phyloP scores from a whole-genome alignment of 2,797 vertebrate genomes.

The Tinamus major region DNA sequence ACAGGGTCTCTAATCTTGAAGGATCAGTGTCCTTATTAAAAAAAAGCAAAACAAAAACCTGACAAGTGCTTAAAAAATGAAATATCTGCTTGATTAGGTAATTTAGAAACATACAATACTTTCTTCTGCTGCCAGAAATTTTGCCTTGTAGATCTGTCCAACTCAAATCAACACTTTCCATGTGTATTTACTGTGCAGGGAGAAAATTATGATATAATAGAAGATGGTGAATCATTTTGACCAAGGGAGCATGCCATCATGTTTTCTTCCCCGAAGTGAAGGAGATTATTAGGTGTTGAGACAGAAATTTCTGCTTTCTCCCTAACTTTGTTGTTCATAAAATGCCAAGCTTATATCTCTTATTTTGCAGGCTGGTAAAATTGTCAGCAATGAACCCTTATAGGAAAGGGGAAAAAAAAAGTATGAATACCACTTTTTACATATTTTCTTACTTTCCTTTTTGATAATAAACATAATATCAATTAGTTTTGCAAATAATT shows the following conservation, averaged over 20 bases:
- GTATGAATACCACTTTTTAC: not conserved
- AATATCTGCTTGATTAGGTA: slow-evolving; percentile 76
- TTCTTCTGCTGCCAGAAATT: slow-evolving; percentile 72
- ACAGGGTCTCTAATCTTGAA: slow-evolving; percentile 59
- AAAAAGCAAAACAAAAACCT: slow-evolving; percentile 66
- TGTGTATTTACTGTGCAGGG: slow-evolving; percentile 65
- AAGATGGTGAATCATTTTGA: slow-evolving; percentile 71
- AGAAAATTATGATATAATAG: slow-evolving; percentile 66
- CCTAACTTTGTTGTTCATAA: slow-evolving; percentile 40
- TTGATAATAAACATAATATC: not conserved
- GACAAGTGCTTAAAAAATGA: slow-evolving; percentile 68
- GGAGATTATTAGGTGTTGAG: slow-evolving; percentile 59
- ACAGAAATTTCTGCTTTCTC: slow-evolving; percentile 57
- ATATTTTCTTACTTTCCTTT: slow-evolving; percentile 22
- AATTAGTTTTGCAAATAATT: not conserved
- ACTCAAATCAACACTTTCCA: slow-evolving; percentile 73
- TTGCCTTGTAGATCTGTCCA: slow-evolving; percentile 75
- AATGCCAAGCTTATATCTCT: slow-evolving; percentile 28
- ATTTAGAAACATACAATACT: slow-evolving; percentile 72
- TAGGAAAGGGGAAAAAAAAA: not conserved
- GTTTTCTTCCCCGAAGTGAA: slow-evolving; percentile 44
- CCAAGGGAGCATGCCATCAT: slow-evolving; percentile 47
- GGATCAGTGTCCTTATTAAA: slow-evolving; percentile 63
- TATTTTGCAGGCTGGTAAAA: slow-evolving; percentile 20
- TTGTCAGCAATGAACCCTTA: not conserved